Base-by-base conservation (phyloP, 2,888 invertebrate genomes). In the Parnassius orleans region DNA sequence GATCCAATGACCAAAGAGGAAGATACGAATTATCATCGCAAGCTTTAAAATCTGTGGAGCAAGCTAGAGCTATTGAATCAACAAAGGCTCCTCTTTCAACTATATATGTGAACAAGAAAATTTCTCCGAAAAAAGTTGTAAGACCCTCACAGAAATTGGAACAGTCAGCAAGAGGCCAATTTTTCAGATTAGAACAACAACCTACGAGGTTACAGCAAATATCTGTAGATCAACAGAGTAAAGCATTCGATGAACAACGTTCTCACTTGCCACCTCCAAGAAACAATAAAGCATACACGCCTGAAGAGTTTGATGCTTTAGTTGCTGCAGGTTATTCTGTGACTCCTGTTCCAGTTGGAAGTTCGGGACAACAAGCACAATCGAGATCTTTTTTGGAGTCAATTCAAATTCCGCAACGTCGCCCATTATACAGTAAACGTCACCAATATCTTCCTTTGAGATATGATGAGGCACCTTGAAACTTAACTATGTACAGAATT, bases 241-340 rank as follows among this genome's bases (percentile, higher is more conserved):
- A 84, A 59, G 86, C 70, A 53, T 72, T 87, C 51, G 89, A 90
- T 1, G 86, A 87, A 7, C 88, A 84, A 63, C 75, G 90, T 63
- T 78, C 86, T 1, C 86, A 81, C n/a, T 73, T 92, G 58, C 92
- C 92, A 60, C 92, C 92, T 1, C 92, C 92, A 10, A 91, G 81
- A 66, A 92, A 92, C 62, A 90, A 88, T 66, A 91, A 86, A 67
- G 92, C 92, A 2, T 92, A 92, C 63, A 92, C 92, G 57, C 92
- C 90, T 62, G 92, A 92, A 61, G 92, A 92, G 67, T 92, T 92
- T 63, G 85, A 86, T 19, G 92, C 90, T 12, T 77, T 92, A 64
- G 82, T 92, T 50, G 91, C 87, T 11, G 92, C 92, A 63, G 92
- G 92, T 0, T 92, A 92, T 66, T 80, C 92, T 2, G 92, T 92